Conservation (phyloP, 1,140 invertebrate species). For the Pygmarrhopalites habei region DNA sequence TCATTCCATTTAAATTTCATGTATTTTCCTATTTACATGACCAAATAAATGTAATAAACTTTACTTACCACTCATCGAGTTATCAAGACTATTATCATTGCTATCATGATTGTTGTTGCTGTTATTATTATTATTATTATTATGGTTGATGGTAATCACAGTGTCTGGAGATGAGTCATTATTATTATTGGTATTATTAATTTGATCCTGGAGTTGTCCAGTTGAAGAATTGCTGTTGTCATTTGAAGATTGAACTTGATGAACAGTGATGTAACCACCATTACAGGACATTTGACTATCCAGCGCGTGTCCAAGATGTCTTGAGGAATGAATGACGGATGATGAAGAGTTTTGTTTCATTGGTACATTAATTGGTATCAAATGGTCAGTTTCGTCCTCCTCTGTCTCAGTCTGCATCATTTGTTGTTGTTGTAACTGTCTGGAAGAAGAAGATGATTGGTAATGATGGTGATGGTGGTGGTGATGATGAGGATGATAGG, state of each 20-base stretch:
- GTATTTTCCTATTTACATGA: too few species aligned
- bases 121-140: too few species aligned
- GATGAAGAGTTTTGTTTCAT: neutral
- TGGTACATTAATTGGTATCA: too few species aligned
- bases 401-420: neutral
- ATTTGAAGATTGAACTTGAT: neutral
- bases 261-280: constrained; percentile 5
- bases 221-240: too few species aligned
- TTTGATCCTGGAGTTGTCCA: neutral
- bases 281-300: neutral
- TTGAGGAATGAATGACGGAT: neutral
- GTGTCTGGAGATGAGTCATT: too few species aligned
- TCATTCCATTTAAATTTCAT: too few species aligned
- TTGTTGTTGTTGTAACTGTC: neutral
- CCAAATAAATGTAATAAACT: too few species aligned
- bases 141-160: too few species aligned
- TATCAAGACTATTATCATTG: too few species aligned
- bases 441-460: neutral
- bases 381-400: neutral
- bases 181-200: too few species aligned
- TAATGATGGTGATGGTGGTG: constrained; percentile 17
- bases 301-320: neutral
- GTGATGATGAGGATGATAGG: constrained; percentile 1
- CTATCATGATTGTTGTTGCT: too few species aligned
- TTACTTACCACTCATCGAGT: too few species aligned